Percentiles rank a stretch among this genome's conserved stretches.
Evolutionary conservation across 2,888 invertebrate species (phyloP).

Genomic region (Chloromyia formosa): DNA sequence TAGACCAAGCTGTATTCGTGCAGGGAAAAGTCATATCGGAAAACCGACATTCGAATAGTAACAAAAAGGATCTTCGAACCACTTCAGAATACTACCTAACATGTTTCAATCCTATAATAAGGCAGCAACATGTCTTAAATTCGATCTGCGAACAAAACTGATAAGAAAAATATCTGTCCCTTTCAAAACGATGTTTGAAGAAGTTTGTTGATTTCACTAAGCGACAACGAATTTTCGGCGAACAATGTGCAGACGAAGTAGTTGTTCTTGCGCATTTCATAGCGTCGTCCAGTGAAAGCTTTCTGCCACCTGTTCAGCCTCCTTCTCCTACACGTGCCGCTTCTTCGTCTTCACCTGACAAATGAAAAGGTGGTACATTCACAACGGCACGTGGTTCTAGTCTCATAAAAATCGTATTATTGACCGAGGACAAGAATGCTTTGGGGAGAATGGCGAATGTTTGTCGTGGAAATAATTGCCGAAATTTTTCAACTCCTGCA

Average conservation of each 20-base stretch:
- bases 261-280: conserved; percentile 21
- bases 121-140: conserved; percentile 3
- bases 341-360: neutral
- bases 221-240: too few relatives aligned
- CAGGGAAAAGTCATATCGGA: too few relatives aligned
- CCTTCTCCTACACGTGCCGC: neutral
- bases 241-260: too few relatives aligned
- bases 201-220: too few relatives aligned
- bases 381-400: conserved; percentile 7
- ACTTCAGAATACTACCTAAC: neutral
- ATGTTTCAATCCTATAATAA: conserved; percentile 13
- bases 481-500: too few relatives aligned
- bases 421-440: conserved; percentile 11
- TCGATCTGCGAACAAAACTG: too few relatives aligned
- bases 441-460: neutral
- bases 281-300: neutral
- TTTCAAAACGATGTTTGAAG: neutral
- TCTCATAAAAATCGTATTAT: neutral
- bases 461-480: too few relatives aligned
- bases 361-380: neutral
- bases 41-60: conserved; percentile 4
- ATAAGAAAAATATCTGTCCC: too few relatives aligned
- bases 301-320: neutral
- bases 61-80: conserved; percentile 7
- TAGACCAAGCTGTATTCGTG: neutral